Evolutionary conservation across 2,888 invertebrate species (phyloP), one percentile per base, ranked within the genome.

Genomic region (Agonum fuliginosum): DNA sequence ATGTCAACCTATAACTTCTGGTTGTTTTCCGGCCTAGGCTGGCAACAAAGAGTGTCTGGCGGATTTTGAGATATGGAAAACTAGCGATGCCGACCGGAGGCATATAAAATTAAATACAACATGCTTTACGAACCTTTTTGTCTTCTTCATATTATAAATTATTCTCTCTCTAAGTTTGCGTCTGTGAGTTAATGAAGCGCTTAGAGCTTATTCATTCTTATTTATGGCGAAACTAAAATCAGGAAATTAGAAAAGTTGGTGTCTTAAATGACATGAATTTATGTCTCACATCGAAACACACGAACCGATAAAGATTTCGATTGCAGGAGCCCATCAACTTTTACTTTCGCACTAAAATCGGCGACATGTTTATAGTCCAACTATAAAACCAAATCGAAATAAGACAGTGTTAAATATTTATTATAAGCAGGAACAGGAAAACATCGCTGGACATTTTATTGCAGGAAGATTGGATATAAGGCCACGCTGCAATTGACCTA

Each of bases 321-420:
- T 54, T 54, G 54, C 54, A n/a, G 24, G 54, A 24, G 54, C 12
- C 10, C 54, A 24, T 54, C 54, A 54, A 54, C 54, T 54, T 54
- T 54, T 54, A 54, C 54, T 54, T 54, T 54, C 54, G 22, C 12
- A 54, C 54, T 54, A 54, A 54, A 54, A 54, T 54, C 54, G 54
- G 22, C n/a, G 37, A 37, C 22, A 17, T 48, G 20, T 48, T 48
- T 48, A 48, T 48, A 20, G 48, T 37, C 20, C 3, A 6, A 48
- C 48, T 48, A 54, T 54, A 54, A 54, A 54, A 22, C n/a, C 54
- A 24, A 54, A 54, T 24, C 20, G 22, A 54, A 54, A n/a, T 22
- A 54, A n/a, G n/a, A 24, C 54, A 20, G n/a, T 10, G 24, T 3
- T 54, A 54, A 54, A 54, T 54, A 54, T 54, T 54, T 54, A 54